Conservation (phyloP, 92 coral and sea anemone species). For the Bergia sp. region DNA sequence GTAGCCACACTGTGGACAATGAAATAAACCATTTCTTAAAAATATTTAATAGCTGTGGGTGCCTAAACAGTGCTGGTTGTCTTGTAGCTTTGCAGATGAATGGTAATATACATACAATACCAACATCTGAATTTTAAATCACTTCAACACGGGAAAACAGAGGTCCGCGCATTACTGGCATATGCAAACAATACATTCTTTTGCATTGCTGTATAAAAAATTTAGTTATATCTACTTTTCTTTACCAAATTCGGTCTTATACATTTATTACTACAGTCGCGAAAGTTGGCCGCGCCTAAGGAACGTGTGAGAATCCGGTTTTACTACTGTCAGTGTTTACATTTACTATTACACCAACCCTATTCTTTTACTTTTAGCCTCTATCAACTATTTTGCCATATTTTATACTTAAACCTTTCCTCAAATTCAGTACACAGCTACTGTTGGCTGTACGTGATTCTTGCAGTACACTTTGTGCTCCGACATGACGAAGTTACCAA, state of each 20-base stretch:
- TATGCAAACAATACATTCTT: neutral
- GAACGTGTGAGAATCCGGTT: neutral
- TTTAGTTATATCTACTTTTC: neutral
- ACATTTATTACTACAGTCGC: neutral
- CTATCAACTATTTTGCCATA: neutral
- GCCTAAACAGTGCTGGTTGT: too few species aligned
- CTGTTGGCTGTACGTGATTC: slow-evolving; percentile 73
- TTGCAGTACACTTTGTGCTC: slow-evolving; percentile 96
- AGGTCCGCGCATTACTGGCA: neutral
- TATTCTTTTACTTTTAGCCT: too few species aligned
- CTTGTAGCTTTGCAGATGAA: too few species aligned
- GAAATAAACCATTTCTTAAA: too few species aligned
- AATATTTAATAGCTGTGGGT: too few species aligned
- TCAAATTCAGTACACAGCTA: slow-evolving; percentile 22
- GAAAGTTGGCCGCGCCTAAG: neutral
- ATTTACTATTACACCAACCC: neutral
- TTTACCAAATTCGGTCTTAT: neutral
- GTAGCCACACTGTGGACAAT: neutral
- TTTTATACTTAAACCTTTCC: neutral
- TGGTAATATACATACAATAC: too few species aligned
- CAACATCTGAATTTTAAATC: too few species aligned
- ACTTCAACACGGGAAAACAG: too few species aligned
- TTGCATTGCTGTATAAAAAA: too few species aligned
- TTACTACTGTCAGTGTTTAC: neutral
- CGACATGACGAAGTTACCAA: slow-evolving; percentile 96